Conservation (phyloP, 2,113 vertebrate species). For the Apteryx owenii region DNA sequence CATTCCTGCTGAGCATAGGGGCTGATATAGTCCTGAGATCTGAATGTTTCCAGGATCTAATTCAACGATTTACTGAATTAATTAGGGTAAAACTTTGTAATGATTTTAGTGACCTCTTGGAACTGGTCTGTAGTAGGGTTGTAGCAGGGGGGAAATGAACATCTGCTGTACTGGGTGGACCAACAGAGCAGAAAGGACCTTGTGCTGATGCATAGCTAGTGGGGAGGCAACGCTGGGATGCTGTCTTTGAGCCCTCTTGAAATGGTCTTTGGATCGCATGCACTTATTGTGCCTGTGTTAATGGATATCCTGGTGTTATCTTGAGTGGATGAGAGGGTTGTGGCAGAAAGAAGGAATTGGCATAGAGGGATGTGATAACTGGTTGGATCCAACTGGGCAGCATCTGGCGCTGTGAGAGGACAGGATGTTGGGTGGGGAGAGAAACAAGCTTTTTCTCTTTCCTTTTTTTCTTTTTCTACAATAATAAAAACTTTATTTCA, state of each 20-base stretch:
- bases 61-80: not conserved
- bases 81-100: not conserved
- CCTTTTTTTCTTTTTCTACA: not conserved
- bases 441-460: conserved; percentile 9
- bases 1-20: not conserved
- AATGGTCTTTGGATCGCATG: not conserved
- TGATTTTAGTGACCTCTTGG: not conserved
- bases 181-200: not conserved
- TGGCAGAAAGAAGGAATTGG: not conserved
- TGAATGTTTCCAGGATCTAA: not conserved
- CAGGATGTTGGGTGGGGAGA: conserved; percentile 29
- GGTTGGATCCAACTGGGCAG: conserved; percentile 14
- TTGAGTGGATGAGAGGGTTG: not conserved
- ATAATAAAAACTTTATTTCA: conserved; percentile 66
- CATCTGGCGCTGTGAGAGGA: conserved; percentile 32
- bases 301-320: conserved; percentile 6
- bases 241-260: not conserved
- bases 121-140: not conserved
- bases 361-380: not conserved
- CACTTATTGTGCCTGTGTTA: not conserved
- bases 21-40: not conserved
- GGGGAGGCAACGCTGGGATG: not conserved
- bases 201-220: not conserved
- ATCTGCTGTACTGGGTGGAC: not conserved
- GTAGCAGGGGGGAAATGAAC: not conserved